These are phyloP conservation scores for Muscicapa adusta DNA, from an alignment of 2,113 vertebrate genomes.

Conservation along the genomic window DNA sequence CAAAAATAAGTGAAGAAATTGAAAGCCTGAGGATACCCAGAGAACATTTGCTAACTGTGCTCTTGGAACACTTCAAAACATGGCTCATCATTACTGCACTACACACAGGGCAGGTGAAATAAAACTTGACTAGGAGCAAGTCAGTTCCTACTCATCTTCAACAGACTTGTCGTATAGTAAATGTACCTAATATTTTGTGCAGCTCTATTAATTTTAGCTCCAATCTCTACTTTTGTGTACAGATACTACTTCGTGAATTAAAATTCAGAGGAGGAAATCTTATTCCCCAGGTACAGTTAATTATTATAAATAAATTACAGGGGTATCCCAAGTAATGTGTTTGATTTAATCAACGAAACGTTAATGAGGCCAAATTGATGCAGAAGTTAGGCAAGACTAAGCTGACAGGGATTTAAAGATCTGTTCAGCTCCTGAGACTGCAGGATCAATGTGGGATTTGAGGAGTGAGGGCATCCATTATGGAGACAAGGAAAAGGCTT, in stretches of 20 bases:
- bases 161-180: background rate
- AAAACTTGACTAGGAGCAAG: background rate
- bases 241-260: background rate
- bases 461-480: background rate
- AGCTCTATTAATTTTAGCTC: background rate
- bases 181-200: background rate
- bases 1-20: background rate
- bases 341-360: conserved; percentile 30
- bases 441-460: background rate
- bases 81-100: background rate
- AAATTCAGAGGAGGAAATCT: background rate
- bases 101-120: background rate
- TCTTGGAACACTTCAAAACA: background rate
- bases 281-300: background rate
- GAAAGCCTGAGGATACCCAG: background rate
- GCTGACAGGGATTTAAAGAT: conserved; percentile 23
- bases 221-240: background rate
- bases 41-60: background rate
- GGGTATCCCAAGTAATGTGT: background rate
- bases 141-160: background rate
- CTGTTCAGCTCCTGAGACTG: background rate
- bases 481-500: background rate
- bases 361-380: conserved; percentile 31
- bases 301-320: conserved; percentile 12
- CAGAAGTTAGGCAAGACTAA: background rate